Base-by-base conservation (phyloP, 2,113 vertebrate genomes). In the Scomber colias region DNA sequence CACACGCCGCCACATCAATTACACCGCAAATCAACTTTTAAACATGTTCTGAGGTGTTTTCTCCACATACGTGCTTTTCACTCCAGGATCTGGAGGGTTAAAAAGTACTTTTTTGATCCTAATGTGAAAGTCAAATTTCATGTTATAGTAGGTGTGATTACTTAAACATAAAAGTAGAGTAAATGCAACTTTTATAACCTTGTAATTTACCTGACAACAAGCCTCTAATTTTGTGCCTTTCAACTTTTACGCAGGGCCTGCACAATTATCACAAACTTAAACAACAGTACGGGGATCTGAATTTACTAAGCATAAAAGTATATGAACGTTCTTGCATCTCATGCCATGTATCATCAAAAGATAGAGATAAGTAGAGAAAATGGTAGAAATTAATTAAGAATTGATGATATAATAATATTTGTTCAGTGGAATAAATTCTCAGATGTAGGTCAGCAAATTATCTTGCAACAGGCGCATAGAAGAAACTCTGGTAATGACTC, bases 221-320 rank as follows among this genome's bases (percentile, higher is more conserved):
- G 27, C 55, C 81, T 87, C 79, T 88, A 2, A 86, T 91, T 92
- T 87, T 44, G n/a, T 55, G 30, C 27, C 49, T 86, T 83, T 87
- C 55, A 85, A 75, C 54, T 75, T 85, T 89, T 83, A 61, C 61
- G 66, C 57, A 10, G 19, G 19, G 51, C 67, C 44, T 35, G 3
- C 46, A 63, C 31, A 51, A 31, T 55, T 72, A 62, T 81, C 54
- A 69, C 40, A 84, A 66, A 27, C 24, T 27, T 27, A 27, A 27
- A 62, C 63, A 63, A 54, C 31, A 63, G 27, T 15, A 78, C 17
- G 50, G 15, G 46, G 35, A 11, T 40, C 10, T 11, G 48, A 12
- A 21, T 35, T 71, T 4, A 55, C 9, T 57, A 5, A 54, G 8
- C 11, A 3, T 72, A 9, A 19, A 49, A 67, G 21, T 12, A 24